A percentile compares a stretch with the other conserved stretches of the same genome.
Conservation (phyloP, 2,797 vertebrate genomes). For the Philypnodon macrostomus region DNA sequence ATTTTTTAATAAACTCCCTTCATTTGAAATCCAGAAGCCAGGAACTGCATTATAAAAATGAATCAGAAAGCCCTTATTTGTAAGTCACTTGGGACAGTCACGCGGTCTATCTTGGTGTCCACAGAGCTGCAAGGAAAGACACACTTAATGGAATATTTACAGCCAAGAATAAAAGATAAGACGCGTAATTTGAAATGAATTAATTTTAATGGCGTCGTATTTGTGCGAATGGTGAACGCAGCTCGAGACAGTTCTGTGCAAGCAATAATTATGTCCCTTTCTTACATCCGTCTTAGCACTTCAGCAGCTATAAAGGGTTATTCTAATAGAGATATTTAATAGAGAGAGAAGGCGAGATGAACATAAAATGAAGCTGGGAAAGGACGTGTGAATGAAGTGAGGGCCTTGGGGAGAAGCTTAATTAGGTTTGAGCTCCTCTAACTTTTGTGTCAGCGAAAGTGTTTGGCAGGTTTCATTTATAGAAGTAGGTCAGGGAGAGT, state of each 20-base stretch:
- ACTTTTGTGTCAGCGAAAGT: conserved; percentile 27
- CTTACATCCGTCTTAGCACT: conserved; percentile 13
- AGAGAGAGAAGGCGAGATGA: conserved; percentile 19
- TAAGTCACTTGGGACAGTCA: not conserved
- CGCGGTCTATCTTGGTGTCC: not conserved
- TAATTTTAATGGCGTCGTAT: conserved; percentile 10
- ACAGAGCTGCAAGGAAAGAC: not conserved
- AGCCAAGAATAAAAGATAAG: conserved; percentile 3
- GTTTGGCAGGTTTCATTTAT: conserved; percentile 31
- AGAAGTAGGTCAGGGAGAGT: conserved; percentile 29
- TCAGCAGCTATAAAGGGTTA: conserved; percentile 12
- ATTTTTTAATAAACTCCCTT: not conserved
- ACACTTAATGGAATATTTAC: conserved; percentile 7
- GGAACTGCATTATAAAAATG: not conserved
- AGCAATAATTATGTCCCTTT: conserved; percentile 17
- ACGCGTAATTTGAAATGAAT: conserved; percentile 1
- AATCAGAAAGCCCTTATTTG: not conserved
- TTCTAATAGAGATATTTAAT: conserved; percentile 18
- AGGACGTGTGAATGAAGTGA: conserved; percentile 19
- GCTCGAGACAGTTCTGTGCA: conserved; percentile 8
- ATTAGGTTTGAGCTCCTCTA: conserved; percentile 41
- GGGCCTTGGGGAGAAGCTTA: conserved; percentile 33
- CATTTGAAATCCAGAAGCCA: not conserved
- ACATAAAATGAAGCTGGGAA: conserved; percentile 30
- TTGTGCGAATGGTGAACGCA: conserved; percentile 3